Conservation (phyloP, 2,113 vertebrate species). For the Aegypius monachus region DNA sequence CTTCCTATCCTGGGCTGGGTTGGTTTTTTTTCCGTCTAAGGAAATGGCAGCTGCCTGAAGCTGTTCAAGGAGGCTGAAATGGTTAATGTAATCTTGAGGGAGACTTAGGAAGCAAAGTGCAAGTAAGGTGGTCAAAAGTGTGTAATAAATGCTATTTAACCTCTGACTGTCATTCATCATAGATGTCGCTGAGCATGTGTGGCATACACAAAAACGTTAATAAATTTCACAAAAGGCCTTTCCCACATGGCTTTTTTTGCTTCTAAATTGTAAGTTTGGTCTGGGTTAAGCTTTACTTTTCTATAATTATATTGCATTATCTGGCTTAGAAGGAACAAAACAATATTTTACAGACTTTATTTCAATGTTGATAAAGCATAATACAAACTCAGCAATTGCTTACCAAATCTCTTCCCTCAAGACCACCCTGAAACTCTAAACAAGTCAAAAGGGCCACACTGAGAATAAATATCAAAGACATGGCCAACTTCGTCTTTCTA, state of each 20-base stretch:
- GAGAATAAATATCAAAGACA: conserved; percentile 58
- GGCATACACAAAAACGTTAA: neutral
- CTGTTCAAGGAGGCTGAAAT: neutral
- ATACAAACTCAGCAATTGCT: conserved; percentile 8
- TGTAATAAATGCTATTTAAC: neutral
- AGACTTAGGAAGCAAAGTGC: neutral
- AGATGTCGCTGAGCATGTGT: neutral
- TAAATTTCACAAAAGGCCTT: neutral
- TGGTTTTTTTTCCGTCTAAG: neutral
- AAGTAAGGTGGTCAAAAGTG: neutral
- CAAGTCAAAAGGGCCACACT: neutral
- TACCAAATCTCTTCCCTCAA: neutral
- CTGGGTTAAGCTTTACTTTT: neutral
- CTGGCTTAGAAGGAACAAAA: conserved; percentile 6
- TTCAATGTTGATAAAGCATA: conserved; percentile 42
- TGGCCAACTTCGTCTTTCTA: neutral
- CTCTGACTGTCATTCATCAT: neutral
- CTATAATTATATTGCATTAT: neutral
- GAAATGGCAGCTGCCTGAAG: neutral
- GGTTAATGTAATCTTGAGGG: neutral
- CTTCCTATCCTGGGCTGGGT: neutral
- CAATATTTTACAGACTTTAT: conserved; percentile 14
- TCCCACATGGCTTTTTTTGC: neutral
- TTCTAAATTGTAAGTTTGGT: neutral
- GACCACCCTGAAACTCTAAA: conserved; percentile 62